Percentiles rank a stretch among this genome's conserved stretches.
phyloP scores from a whole-genome alignment of 2,888 invertebrate species.

The Microplitis manilae region DNA sequence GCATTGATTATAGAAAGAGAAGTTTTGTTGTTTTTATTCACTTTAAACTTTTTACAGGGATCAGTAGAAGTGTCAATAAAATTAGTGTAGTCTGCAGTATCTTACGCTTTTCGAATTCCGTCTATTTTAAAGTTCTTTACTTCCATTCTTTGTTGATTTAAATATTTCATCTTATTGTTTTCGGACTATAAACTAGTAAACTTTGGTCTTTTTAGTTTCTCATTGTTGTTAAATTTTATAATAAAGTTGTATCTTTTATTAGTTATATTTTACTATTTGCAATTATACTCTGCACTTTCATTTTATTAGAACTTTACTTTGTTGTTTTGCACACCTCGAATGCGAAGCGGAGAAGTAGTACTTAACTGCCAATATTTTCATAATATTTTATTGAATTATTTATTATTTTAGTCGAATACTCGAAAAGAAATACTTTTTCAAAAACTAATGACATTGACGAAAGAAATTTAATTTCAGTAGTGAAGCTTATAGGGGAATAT shows the following conservation, averaged over 20 bases:
- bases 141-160: not conserved
- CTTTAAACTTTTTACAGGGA: conserved; percentile 21
- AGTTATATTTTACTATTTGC: not conserved
- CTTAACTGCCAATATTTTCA: too few relatives aligned
- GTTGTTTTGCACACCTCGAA: too few relatives aligned
- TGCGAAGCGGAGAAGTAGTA: too few relatives aligned
- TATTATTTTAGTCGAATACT: not conserved
- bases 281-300: not conserved
- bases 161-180: not conserved
- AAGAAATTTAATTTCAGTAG: not conserved
- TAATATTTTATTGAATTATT: too few relatives aligned
- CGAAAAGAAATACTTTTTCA: not conserved
- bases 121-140: conserved; percentile 22
- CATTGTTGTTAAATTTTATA: not conserved
- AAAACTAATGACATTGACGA: not conserved
- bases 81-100: conserved; percentile 15
- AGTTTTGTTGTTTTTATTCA: conserved; percentile 31
- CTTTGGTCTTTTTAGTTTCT: not conserved
- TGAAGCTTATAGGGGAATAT: not conserved
- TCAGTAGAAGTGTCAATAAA: conserved; percentile 31
- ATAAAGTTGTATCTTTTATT: conserved; percentile 11
- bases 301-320: too few relatives aligned
- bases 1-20: conserved; percentile 22
- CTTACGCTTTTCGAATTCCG: conserved; percentile 24
- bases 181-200: not conserved